These are phyloP conservation scores for Erythrolamprus reginae DNA, from an alignment of 2,113 vertebrate genomes.

Conservation along the genomic window DNA sequence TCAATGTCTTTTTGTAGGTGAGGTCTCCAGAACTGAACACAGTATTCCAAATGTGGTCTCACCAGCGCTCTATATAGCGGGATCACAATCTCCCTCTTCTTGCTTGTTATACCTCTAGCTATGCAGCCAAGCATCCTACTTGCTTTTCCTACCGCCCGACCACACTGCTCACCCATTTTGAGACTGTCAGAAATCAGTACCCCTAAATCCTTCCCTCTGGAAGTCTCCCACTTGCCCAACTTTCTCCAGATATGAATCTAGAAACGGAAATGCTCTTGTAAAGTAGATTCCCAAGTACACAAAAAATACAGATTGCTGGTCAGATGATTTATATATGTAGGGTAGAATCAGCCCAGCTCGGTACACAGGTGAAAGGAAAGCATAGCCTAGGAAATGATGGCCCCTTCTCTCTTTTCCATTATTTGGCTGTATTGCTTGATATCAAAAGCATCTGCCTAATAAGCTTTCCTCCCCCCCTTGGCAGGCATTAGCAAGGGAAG, in stretches of 20 bases:
- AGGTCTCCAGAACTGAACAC: too few species aligned
- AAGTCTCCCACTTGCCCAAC: background rate
- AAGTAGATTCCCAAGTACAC: background rate
- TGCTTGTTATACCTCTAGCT: too few species aligned
- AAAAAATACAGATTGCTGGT: background rate
- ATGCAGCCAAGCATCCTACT: too few species aligned
- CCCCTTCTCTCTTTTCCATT: background rate
- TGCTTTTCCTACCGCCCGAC: too few species aligned
- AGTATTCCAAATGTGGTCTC: too few species aligned
- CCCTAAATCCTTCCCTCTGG: background rate
- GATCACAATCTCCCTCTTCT: too few species aligned
- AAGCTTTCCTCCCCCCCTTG: background rate
- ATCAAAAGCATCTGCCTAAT: background rate
- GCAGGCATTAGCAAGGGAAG: background rate
- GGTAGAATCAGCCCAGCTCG: background rate
- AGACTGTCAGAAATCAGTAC: too few species aligned
- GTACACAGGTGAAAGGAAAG: background rate
- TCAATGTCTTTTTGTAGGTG: too few species aligned
- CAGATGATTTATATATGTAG: background rate
- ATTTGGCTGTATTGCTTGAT: background rate
- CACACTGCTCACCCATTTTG: too few species aligned
- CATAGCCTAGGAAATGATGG: too few species aligned
- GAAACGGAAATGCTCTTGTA: background rate
- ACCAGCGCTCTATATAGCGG: too few species aligned
- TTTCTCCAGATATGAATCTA: background rate